Percentiles rank a stretch among this genome's conserved stretches.
These are phyloP conservation scores for Hymenopus coronatus DNA, from an alignment of 2,888 invertebrate species.

Conservation along the genomic window DNA sequence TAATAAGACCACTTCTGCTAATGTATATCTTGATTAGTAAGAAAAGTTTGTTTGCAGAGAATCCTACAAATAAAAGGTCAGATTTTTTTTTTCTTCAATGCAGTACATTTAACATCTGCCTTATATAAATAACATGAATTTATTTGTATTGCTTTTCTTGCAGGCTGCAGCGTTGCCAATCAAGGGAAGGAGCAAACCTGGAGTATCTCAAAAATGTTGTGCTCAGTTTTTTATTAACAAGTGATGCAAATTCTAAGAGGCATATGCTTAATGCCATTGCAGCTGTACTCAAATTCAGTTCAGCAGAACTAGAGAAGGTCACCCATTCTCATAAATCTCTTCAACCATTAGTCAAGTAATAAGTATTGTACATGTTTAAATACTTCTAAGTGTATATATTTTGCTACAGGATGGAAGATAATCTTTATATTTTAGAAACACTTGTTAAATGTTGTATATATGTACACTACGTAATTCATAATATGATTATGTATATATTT, in stretches of 20 bases:
- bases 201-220: constrained; percentile 91
- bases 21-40: no score
- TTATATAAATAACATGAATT: background rate
- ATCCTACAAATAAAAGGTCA: no score
- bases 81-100: no score
- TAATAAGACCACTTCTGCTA: no score
- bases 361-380: background rate
- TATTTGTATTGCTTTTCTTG: constrained; percentile 25
- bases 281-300: constrained; percentile 78
- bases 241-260: constrained; percentile 63
- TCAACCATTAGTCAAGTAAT: background rate
- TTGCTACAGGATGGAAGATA: background rate
- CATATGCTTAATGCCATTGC: constrained; percentile 90
- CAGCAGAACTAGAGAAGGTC: constrained; percentile 59
- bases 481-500: background rate
- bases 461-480: no score
- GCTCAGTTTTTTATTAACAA: constrained; percentile 71
- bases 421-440: no score
- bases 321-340: constrained; percentile 28
- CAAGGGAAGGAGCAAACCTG: constrained; percentile 79
- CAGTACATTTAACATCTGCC: no score
- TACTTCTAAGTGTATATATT: background rate
- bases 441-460: no score
- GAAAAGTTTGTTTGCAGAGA: no score
- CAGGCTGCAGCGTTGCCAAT: constrained; percentile 69